These are phyloP conservation scores for Pteropus alecto DNA, from an alignment of 2,113 vertebrate species.

Conservation along the genomic window DNA sequence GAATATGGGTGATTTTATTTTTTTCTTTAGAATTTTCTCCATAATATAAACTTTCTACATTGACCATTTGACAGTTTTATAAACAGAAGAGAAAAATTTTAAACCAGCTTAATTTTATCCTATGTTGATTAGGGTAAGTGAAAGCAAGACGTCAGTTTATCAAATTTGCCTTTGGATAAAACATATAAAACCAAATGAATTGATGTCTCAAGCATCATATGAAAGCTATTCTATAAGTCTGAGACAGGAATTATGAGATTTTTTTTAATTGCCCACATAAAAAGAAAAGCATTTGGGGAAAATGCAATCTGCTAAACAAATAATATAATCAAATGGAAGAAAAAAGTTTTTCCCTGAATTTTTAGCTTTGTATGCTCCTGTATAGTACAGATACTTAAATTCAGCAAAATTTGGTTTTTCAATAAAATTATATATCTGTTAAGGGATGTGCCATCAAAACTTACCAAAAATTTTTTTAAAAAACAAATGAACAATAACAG, in stretches of 20 bases:
- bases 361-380: neutral
- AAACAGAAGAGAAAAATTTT: neutral
- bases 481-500: neutral
- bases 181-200: neutral
- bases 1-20: neutral
- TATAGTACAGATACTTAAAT: neutral
- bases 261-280: neutral
- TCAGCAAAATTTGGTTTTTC: slow-evolving; percentile 15
- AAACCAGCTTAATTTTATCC: neutral
- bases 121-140: neutral
- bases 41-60: neutral
- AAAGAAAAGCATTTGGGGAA: neutral
- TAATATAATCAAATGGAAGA: neutral
- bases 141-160: neutral
- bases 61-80: neutral
- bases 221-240: neutral
- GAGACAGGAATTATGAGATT: neutral
- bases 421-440: neutral
- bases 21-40: neutral
- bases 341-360: neutral
- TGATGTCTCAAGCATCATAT: neutral
- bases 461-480: neutral
- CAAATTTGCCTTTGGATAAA: neutral
- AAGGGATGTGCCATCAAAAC: neutral
- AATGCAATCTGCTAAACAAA: neutral